Evolutionary conservation across 2,113 vertebrate species (phyloP), one percentile per base, ranked within the genome.

Genomic region (Eulacestoma nigropectus): DNA sequence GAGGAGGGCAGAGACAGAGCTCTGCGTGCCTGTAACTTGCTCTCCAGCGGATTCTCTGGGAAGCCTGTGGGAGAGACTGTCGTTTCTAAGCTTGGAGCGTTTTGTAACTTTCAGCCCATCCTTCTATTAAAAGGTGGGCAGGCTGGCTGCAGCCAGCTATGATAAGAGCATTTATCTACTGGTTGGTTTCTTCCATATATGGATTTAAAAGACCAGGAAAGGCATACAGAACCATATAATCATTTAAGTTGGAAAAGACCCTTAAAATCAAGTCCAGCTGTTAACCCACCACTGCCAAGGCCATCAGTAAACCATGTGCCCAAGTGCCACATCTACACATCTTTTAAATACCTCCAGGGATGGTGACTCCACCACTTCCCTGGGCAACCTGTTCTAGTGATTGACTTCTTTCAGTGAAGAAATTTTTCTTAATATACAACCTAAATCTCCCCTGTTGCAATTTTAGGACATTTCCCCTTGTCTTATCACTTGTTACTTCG

Each of bases 81-180:
- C 0, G 0, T 82, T 86, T 74, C 50, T 70, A 35, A 90, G 79
- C 46, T 33, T 77, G 50, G 53, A 70, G 50, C 2, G 0, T 42
- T 90, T 93, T 76, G 50, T 74, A 79, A 13, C 27, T 83, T 41
- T 27, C 37, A 79, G 33, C 13, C 35, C 47, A n/a, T 20, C 47
- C 60, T 74, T 65, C 32, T 79, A 2, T 60, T 56, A 57, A 33
- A 88, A 90, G 64, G 86, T 94, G 44, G 69, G 59, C 39, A 53
- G 63, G 59, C 20, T 78, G 29, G 59, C 75, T 84, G 5, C 27
- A 84, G 47, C 29, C 72, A 52, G 70, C 35, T 67, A 8, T 42
- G 60, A 70, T 93, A 82, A 91, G 18, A 52, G 14, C 59, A 7
- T 90, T 77, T 85, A 44, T 68, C 41, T 76, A 21, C 32, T 3